A percentile compares a stretch with the other conserved stretches of the same genome.
Evolutionary conservation across 2,113 vertebrate species (phyloP).

Genomic region (Dipodomys ordii): DNA sequence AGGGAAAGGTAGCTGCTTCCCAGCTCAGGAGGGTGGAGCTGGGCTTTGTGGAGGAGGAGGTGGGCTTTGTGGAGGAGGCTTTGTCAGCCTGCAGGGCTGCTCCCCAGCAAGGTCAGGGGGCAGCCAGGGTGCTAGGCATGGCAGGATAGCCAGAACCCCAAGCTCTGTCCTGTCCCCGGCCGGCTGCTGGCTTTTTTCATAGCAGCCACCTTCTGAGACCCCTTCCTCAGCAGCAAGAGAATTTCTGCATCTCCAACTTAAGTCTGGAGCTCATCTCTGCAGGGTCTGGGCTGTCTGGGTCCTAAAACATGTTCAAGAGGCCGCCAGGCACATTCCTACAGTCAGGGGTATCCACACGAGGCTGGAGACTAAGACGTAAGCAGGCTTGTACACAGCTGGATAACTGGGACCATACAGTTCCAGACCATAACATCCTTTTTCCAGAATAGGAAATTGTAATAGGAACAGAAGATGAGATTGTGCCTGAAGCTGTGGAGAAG

Average conservation of each 20-base stretch:
- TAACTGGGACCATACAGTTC: constrained; percentile 51
- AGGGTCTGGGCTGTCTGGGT: constrained; percentile 93
- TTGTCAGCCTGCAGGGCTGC: no score
- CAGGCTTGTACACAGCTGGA: constrained; percentile 78
- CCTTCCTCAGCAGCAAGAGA: not conserved
- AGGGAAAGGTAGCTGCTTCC: no score
- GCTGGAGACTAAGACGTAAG: constrained; percentile 93
- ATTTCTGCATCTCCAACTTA: constrained; percentile 74
- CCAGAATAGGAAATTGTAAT: constrained; percentile 96
- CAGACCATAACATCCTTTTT: constrained; percentile 91
- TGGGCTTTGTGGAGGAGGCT: no score
- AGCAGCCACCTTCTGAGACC: constrained; percentile 89
- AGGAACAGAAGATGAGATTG: constrained; percentile 90
- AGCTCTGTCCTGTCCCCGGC: no score
- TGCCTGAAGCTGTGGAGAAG: constrained; percentile 67
- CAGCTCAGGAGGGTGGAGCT: no score
- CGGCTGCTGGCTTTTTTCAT: constrained; percentile 84
- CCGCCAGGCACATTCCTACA: constrained; percentile 92
- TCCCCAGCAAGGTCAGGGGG: no score
- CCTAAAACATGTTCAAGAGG: constrained; percentile 93
- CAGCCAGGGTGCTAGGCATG: no score
- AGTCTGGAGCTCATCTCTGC: constrained; percentile 90
- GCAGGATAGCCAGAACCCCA: no score
- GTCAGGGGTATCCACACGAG: constrained; percentile 92
- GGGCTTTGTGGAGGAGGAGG: no score